Conservation (phyloP, 1,140 invertebrate genomes). For the Maconellicoccus hirsutus region DNA sequence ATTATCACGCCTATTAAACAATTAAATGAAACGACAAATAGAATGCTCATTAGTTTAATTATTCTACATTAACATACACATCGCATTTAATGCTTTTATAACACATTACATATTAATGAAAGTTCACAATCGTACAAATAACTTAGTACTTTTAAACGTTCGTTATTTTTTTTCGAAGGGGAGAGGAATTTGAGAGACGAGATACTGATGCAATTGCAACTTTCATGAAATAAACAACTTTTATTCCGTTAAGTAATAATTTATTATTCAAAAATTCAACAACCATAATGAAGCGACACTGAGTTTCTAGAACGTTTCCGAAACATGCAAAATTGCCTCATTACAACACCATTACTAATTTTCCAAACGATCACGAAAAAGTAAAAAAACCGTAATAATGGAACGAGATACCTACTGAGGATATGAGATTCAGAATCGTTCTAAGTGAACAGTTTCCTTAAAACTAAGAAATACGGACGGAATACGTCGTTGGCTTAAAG, state of each 20-base stretch:
- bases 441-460: neutral
- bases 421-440: too few species aligned
- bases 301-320: too few species aligned
- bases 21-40: neutral
- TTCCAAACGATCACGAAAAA: too few species aligned
- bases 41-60: conserved; percentile 3
- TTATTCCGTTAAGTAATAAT: too few species aligned
- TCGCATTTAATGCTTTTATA: neutral
- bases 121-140: conserved; percentile 5
- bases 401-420: too few species aligned
- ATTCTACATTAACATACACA: neutral
- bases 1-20: conserved; percentile 41
- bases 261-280: too few species aligned
- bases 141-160: neutral
- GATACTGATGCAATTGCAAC: neutral
- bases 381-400: too few species aligned
- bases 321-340: too few species aligned
- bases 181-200: too few species aligned
- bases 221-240: too few species aligned
- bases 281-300: too few species aligned
- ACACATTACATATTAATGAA: conserved; percentile 5
- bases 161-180: neutral
- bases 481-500: neutral
- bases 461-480: neutral
- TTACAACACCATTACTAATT: too few species aligned